These are phyloP conservation scores for Rachycentron canadum DNA, from an alignment of 2,797 vertebrate genomes.

Conservation along the genomic window DNA sequence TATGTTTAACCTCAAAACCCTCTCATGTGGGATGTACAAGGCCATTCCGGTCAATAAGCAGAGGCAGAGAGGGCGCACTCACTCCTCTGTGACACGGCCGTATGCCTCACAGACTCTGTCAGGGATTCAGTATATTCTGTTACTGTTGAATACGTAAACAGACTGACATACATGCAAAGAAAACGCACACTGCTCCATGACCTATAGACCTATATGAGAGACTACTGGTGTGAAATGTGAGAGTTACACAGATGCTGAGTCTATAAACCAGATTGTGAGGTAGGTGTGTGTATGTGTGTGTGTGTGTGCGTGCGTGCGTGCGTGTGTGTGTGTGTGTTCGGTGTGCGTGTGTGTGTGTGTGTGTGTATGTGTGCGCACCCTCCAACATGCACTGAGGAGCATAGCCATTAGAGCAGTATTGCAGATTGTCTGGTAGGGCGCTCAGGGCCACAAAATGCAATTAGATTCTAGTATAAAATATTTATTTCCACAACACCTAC, in stretches of 20 bases:
- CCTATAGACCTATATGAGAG: slow-evolving; percentile 43
- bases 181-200: slow-evolving; percentile 25
- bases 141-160: slow-evolving; percentile 48
- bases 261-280: slow-evolving; percentile 31
- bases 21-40: slow-evolving; percentile 49
- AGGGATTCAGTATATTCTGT: slow-evolving; percentile 26
- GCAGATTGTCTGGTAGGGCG: slow-evolving; percentile 81
- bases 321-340: slow-evolving; percentile 18
- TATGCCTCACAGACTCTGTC: slow-evolving; percentile 41
- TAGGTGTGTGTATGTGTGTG: slow-evolving; percentile 14
- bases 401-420: slow-evolving; percentile 75
- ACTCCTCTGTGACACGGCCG: slow-evolving; percentile 44
- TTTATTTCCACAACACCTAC: slow-evolving; percentile 84
- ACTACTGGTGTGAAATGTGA: slow-evolving; percentile 23
- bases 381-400: slow-evolving; percentile 48
- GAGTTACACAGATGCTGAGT: slow-evolving; percentile 36
- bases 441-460: slow-evolving; percentile 84
- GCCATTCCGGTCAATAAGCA: slow-evolving; percentile 67
- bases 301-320: slow-evolving; percentile 22
- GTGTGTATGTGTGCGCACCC: background rate
- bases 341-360: slow-evolving; percentile 14
- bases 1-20: slow-evolving; percentile 46
- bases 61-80: slow-evolving; percentile 34
- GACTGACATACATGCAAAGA: slow-evolving; percentile 25
- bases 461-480: slow-evolving; percentile 83